Percentiles rank a stretch among this genome's conserved stretches.
Conservation (phyloP, 2,888 invertebrate species). For the Eupithecia vulgata region DNA sequence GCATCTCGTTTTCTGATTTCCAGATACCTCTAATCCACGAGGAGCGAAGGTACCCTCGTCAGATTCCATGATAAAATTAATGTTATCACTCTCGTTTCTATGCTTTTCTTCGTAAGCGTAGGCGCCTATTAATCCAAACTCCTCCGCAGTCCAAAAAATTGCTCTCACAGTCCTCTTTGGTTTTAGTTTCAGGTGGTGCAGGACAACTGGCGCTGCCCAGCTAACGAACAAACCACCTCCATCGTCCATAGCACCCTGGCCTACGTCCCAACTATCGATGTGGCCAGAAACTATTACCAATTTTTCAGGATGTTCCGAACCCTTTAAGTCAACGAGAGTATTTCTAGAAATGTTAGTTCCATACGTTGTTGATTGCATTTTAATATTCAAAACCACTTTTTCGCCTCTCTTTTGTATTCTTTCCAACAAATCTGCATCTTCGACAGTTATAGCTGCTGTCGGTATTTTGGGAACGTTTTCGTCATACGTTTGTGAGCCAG, state of each 20-base stretch:
- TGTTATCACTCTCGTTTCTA: constrained; percentile 81
- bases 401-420: constrained; percentile 85
- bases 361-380: constrained; percentile 86
- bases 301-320: constrained; percentile 70
- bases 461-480: constrained; percentile 87
- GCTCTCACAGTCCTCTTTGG: constrained; percentile 89
- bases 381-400: constrained; percentile 78
- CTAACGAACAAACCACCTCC: constrained; percentile 92
- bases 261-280: constrained; percentile 94
- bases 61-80: constrained; percentile 92
- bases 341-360: constrained; percentile 87
- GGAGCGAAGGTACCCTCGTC: constrained; percentile 92
- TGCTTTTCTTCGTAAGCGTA: constrained; percentile 86
- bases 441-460: constrained; percentile 89
- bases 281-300: constrained; percentile 92
- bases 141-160: constrained; percentile 93
- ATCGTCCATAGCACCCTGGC: constrained; percentile 94
- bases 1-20: constrained; percentile 85
- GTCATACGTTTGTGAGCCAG: constrained; percentile 87
- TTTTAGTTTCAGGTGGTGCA: constrained; percentile 85
- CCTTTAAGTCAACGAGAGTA: constrained; percentile 87
- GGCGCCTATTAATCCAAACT: constrained; percentile 88
- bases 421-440: constrained; percentile 89
- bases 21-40: constrained; percentile 87
- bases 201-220: constrained; percentile 88